These are phyloP conservation scores for Anthophora plumipes DNA, from an alignment of 2,888 invertebrate species.

Conservation along the genomic window DNA sequence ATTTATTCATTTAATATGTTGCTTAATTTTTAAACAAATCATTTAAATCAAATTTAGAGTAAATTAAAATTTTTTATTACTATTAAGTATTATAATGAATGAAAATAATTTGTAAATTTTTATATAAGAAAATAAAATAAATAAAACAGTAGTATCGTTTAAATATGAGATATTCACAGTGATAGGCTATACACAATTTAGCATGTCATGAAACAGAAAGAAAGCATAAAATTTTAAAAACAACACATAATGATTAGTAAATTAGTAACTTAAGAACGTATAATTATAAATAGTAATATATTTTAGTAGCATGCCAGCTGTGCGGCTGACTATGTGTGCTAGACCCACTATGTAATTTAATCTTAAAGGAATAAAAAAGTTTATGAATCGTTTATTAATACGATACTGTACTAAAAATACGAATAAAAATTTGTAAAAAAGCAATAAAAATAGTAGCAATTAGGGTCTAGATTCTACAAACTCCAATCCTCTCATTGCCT, in stretches of 20 bases:
- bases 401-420: constrained; percentile 30
- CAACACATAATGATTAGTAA: constrained; percentile 57
- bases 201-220: constrained; percentile 20
- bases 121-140: neutral
- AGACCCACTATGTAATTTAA: constrained; percentile 72
- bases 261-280: constrained; percentile 57
- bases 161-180: constrained; percentile 2
- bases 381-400: constrained; percentile 29
- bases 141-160: neutral
- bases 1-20: neutral
- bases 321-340: constrained; percentile 82
- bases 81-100: neutral
- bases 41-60: neutral
- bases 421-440: constrained; percentile 42
- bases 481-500: constrained; percentile 81
- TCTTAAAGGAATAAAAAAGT: constrained; percentile 32
- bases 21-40: neutral
- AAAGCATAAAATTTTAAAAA: constrained; percentile 26
- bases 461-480: constrained; percentile 77
- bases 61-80: neutral
- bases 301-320: constrained; percentile 78
- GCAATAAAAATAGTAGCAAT: constrained; percentile 52
- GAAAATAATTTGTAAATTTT: constrained; percentile 2
- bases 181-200: neutral
- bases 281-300: constrained; percentile 63